Percentiles rank a stretch among this genome's conserved stretches.
Evolutionary conservation across 2,797 vertebrate genomes (phyloP).

Genomic region (Macropodus opercularis): DNA sequence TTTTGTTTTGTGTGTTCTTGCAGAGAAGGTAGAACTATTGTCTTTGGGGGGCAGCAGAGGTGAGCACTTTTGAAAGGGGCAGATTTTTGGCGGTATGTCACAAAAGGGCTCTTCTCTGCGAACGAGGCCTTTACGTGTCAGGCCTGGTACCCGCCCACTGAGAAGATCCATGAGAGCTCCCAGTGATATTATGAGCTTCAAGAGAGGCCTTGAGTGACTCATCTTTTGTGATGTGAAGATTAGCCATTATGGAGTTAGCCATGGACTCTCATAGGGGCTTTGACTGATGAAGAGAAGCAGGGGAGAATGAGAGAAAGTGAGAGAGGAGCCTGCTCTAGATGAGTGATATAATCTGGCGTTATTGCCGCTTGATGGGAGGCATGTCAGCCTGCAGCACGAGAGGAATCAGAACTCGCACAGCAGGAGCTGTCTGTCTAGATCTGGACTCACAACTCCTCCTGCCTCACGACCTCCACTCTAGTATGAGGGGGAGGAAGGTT

Average conservation of each 20-base stretch:
- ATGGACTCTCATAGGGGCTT: constrained; percentile 52
- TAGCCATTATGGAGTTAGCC: constrained; percentile 54
- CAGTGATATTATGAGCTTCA: constrained; percentile 73
- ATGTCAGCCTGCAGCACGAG: constrained; percentile 60
- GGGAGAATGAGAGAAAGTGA: constrained; percentile 36
- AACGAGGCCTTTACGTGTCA: constrained; percentile 27
- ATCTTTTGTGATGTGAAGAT: constrained; percentile 73
- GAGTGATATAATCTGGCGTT: constrained; percentile 77
- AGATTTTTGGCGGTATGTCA: constrained; percentile 66
- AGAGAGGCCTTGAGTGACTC: constrained; percentile 69
- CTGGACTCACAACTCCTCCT: constrained; percentile 61
- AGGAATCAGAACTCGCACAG: constrained; percentile 69
- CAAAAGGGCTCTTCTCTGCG: constrained; percentile 62
- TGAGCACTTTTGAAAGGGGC: constrained; percentile 75
- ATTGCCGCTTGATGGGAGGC: constrained; percentile 74
- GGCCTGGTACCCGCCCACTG: constrained; percentile 57
- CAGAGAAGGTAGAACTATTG: constrained; percentile 74
- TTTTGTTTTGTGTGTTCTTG: constrained; percentile 73
- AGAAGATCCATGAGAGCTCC: constrained; percentile 72
- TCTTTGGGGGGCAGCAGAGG: constrained; percentile 84
- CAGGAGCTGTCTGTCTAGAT: constrained; percentile 71
- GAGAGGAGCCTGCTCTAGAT: constrained; percentile 62
- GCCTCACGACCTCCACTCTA: constrained; percentile 66
- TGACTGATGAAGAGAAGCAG: constrained; percentile 50
- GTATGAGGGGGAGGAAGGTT: constrained; percentile 52